Conservation (phyloP, 2,113 vertebrate genomes). For the Chaenogobius annularis region DNA sequence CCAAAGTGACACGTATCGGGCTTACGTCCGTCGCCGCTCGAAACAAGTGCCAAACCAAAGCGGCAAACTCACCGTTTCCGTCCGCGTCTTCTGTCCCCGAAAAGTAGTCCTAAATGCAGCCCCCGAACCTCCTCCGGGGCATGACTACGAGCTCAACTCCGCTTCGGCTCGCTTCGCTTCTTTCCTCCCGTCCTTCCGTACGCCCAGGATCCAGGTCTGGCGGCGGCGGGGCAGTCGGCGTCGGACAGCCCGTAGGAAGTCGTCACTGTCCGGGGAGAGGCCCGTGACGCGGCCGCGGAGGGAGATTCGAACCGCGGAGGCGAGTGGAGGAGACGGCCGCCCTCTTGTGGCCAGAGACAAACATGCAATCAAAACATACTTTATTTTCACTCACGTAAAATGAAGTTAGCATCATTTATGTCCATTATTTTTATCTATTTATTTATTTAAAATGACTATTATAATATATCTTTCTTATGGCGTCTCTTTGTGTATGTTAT, state of each 20-base stretch:
- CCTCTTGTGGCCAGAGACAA: conserved; percentile 38
- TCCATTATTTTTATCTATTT: no score
- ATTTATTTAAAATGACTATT: no score
- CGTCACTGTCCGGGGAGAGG: conserved; percentile 61
- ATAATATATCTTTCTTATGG: no score
- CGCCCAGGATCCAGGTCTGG: conserved; percentile 22
- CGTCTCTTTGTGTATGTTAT: no score
- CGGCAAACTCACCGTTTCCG: not conserved
- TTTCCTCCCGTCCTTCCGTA: not conserved
- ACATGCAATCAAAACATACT: no score
- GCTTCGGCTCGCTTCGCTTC: not conserved
- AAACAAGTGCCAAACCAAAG: not conserved
- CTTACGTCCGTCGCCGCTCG: conserved; percentile 1
- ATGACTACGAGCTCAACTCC: conserved; percentile 36
- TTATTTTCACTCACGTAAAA: no score
- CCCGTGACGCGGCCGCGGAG: conserved; percentile 27
- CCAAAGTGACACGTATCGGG: conserved; percentile 59
- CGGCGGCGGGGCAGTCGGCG: conserved; percentile 16
- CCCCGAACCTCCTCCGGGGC: conserved; percentile 20
- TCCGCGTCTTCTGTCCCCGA: not conserved
- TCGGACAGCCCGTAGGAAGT: conserved; percentile 64
- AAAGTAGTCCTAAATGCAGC: conserved; percentile 5
- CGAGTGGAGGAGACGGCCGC: conserved; percentile 11
- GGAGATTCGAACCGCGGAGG: conserved; percentile 19
- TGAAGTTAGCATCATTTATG: no score